Percentiles rank a stretch among this genome's conserved stretches.
phyloP scores from a whole-genome alignment of 1,140 invertebrate genomes.

The Streblospio benedicti region DNA sequence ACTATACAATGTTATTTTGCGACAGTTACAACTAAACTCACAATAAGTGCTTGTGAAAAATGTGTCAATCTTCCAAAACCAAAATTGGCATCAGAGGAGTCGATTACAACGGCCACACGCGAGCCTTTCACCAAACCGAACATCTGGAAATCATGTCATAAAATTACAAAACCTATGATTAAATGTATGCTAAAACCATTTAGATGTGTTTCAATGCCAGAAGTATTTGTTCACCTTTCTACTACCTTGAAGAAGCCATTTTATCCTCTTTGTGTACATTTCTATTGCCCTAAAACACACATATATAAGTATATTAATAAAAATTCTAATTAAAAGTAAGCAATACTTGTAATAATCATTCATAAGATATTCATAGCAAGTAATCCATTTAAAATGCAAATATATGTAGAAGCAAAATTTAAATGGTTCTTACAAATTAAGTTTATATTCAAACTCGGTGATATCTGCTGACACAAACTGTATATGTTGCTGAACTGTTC shows the following conservation, averaged over 20 bases:
- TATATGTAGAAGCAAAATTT: background rate
- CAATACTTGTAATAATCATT: background rate
- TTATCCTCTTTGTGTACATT: constrained; percentile 43
- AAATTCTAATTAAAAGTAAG: constrained; percentile 4
- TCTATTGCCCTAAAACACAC: constrained; percentile 39
- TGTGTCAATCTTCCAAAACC: constrained; percentile 40
- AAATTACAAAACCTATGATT: background rate
- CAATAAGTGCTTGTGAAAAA: constrained; percentile 40
- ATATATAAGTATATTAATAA: background rate
- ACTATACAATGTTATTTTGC: too few relatives aligned
- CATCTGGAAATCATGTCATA: constrained; percentile 22
- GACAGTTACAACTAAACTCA: constrained; percentile 28
- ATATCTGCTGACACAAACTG: constrained; percentile 45
- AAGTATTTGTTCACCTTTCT: constrained; percentile 31
- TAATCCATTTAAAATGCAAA: background rate
- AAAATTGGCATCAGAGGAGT: constrained; percentile 43
- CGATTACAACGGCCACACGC: constrained; percentile 37
- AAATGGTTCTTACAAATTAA: constrained; percentile 44
- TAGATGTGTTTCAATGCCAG: background rate
- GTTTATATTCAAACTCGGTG: constrained; percentile 47
- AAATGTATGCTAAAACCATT: too few relatives aligned
- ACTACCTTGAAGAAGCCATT: constrained; percentile 44
- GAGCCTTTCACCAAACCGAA: constrained; percentile 44
- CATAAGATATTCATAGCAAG: background rate
- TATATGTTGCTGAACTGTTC: constrained; percentile 41